phyloP scores from a whole-genome alignment of 2,113 vertebrate genomes.

The Strix aluco region DNA sequence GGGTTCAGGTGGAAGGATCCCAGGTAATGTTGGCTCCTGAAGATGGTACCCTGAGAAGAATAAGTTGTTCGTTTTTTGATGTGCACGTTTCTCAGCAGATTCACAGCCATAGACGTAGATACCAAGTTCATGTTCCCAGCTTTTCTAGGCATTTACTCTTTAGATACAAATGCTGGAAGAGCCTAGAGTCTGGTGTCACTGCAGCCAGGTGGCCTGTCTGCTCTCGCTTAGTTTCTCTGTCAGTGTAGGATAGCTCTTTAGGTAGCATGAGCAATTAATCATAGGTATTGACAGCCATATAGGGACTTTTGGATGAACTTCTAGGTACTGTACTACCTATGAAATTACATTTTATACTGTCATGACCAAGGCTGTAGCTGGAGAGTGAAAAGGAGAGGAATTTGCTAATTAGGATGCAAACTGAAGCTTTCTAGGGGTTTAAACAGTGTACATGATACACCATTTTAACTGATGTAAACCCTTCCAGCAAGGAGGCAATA shows the following conservation, averaged over 20 bases:
- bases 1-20: background rate
- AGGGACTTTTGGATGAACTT: background rate
- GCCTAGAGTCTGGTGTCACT: background rate
- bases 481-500: constrained; percentile 27
- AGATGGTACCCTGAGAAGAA: background rate
- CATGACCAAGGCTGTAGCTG: background rate
- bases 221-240: background rate
- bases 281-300: background rate
- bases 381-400: background rate
- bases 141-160: background rate
- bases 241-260: background rate
- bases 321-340: background rate
- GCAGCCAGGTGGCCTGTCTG: accelerated
- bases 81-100: background rate
- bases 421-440: background rate
- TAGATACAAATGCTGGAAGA: background rate
- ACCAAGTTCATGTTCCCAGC: background rate
- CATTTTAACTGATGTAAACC: background rate
- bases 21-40: background rate
- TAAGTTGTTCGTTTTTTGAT: background rate
- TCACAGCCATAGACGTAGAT: background rate
- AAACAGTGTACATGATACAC: background rate
- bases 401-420: background rate
- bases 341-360: background rate
- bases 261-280: background rate